Conservation (phyloP, 2,888 invertebrate species). For the Epinotia nisella region DNA sequence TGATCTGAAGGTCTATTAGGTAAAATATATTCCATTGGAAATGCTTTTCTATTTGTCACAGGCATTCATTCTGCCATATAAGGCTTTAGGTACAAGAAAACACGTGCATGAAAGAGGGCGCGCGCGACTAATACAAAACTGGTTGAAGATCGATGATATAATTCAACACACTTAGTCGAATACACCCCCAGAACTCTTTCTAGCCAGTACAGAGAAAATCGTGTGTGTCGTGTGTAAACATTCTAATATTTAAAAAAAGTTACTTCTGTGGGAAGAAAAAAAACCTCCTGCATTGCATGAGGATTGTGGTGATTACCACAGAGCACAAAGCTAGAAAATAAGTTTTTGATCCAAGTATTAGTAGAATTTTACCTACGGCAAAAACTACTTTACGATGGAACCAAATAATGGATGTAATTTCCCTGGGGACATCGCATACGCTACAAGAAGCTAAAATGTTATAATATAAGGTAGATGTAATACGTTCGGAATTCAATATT, state of each 20-base stretch:
- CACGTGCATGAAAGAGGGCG: too few species aligned
- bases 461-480: constrained; percentile 35
- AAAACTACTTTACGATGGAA: constrained; percentile 42
- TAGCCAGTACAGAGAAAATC: not conserved
- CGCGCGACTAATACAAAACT: too few species aligned
- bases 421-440: constrained; percentile 36
- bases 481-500: constrained; percentile 26
- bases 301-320: too few species aligned
- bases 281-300: not conserved
- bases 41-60: not conserved
- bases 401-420: constrained; percentile 43
- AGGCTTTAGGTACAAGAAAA: too few species aligned
- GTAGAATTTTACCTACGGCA: constrained; percentile 22
- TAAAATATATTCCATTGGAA: not conserved
- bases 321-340: constrained; percentile 18
- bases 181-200: not conserved
- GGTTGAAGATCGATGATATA: too few species aligned
- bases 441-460: constrained; percentile 32
- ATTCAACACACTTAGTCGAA: too few species aligned
- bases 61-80: not conserved
- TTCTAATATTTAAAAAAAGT: too few species aligned
- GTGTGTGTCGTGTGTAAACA: too few species aligned
- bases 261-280: not conserved
- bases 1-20: not conserved
- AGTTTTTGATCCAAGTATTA: constrained; percentile 31